Base-by-base conservation (phyloP, 1,140 invertebrate species). In the Arion vulgaris region DNA sequence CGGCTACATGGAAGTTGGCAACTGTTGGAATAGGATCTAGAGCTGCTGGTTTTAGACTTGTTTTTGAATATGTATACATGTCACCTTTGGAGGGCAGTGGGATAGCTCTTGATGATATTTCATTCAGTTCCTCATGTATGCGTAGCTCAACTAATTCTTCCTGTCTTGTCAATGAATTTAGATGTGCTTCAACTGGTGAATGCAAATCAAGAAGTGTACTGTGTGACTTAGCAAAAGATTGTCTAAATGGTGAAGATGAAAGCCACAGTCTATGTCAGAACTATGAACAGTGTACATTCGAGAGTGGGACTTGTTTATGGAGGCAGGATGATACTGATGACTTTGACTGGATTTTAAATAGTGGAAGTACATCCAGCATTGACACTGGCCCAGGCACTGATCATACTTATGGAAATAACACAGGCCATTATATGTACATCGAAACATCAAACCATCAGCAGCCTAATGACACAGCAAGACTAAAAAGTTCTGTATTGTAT, bases 91-190 rank as follows among this genome's bases (percentile, higher is more conserved):
- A 28, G n/a, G 36, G 11, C 0, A 95, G 95, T 77, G 95, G 96
- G 85, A 95, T 95, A 62, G 95, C 95, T 0, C 94, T 96, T 17
- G 96, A 96, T 88, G 96, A 96, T 88, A 93, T 96, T 0, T 93
- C 93, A 23, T 94, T 95, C 84, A 79, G 78, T 26, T 85, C 88
- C 57, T 89, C 88, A 81, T 86, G 80, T 45, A 11, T 84, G 13
- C 86, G 80, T 26, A 71, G 85, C 7, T 84, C 85, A n/a, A 62
- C 80, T 38, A 84, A 85, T 28, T 36, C 62, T 4, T 83, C 82
- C 7, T 91, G 90, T 83, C 28, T 76, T n/a, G n/a, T 85, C n/a
- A 74, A 41, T 28, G 85, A 89, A 66, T 89, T 87, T 76, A 72
- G 32, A 13, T 91, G 89, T 78, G 73, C 49, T 9, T 69, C 69